Percentiles rank a stretch among this genome's conserved stretches.
phyloP scores from a whole-genome alignment of 2,113 vertebrate genomes.

The Corythornis madagascariensis region DNA sequence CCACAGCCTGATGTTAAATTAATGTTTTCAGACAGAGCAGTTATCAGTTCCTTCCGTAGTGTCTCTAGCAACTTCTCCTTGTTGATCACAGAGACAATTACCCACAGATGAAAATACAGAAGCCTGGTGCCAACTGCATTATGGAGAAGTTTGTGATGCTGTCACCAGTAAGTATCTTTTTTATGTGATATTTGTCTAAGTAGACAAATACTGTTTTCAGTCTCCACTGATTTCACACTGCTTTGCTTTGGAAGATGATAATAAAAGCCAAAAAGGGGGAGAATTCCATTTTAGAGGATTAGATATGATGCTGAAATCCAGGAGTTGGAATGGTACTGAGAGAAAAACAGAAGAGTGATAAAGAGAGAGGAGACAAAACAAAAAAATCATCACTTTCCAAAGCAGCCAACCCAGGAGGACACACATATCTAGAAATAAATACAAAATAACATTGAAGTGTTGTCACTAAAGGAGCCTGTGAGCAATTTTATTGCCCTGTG shows the following conservation, averaged over 20 bases:
- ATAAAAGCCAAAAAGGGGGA: background rate
- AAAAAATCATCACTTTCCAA: background rate
- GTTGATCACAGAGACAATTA: slow-evolving; percentile 5
- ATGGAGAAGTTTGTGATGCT: background rate
- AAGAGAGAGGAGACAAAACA: background rate
- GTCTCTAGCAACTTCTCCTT: background rate
- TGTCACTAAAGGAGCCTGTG: background rate
- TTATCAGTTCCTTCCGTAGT: background rate
- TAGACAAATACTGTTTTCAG: background rate
- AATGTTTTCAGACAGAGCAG: background rate
- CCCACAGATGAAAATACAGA: slow-evolving; percentile 14
- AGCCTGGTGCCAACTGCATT: background rate
- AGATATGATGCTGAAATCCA: background rate
- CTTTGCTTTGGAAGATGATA: slow-evolving; percentile 3
- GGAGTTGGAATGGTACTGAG: background rate
- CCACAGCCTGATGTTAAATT: background rate
- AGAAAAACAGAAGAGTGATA: background rate
- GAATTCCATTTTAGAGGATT: background rate
- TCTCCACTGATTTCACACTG: slow-evolving; percentile 7
- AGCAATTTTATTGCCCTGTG: background rate
- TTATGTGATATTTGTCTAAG: background rate
- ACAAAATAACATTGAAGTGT: background rate
- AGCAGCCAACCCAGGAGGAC: background rate
- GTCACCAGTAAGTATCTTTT: background rate
- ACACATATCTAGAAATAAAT: background rate